Evolutionary conservation across 2,113 vertebrate species (phyloP).

Genomic region (Alosa alosa): DNA sequence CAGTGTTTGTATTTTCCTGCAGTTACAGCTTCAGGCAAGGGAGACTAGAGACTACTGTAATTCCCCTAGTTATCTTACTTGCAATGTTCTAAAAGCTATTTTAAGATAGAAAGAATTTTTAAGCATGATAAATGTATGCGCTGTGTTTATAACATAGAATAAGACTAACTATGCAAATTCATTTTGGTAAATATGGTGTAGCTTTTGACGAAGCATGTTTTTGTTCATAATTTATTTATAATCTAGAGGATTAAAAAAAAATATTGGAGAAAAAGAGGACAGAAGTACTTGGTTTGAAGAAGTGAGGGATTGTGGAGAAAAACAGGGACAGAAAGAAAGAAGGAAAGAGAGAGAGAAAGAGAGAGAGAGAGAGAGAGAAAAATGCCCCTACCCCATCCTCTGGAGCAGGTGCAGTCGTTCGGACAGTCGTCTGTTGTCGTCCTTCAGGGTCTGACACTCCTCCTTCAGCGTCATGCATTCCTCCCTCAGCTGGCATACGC

Average conservation of each 20-base stretch:
- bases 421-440: constrained; percentile 79
- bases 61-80: neutral
- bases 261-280: neutral
- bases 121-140: neutral
- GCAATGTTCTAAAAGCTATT: neutral
- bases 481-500: constrained; percentile 73
- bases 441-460: constrained; percentile 79
- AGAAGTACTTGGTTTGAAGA: neutral
- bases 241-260: neutral
- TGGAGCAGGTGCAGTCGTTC: constrained; percentile 78
- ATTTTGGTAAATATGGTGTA: neutral
- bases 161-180: neutral
- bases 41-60: neutral
- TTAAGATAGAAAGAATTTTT: neutral
- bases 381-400: constrained; percentile 64
- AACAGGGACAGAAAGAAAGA: constrained; percentile 39
- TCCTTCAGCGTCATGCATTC: constrained; percentile 79
- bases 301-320: neutral
- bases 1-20: neutral
- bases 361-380: constrained; percentile 34
- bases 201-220: too few species aligned
- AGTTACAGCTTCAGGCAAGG: neutral
- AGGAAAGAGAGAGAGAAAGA: neutral
- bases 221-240: neutral
- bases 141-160: neutral